Evolutionary conservation across 2,797 vertebrate species (phyloP).

Genomic region (Mus caroli): DNA sequence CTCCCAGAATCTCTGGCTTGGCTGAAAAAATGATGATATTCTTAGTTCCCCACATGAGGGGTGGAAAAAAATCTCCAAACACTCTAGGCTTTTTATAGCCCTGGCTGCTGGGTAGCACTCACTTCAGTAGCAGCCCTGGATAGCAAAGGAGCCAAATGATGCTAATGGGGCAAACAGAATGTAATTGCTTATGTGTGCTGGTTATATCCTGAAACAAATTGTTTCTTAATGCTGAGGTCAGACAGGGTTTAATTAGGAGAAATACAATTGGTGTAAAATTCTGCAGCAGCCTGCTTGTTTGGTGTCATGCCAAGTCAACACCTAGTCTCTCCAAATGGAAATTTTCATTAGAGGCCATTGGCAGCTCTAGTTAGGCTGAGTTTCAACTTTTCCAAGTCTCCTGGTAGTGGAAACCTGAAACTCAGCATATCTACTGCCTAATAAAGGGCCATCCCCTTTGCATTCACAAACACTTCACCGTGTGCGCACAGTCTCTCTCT

Average conservation of each 20-base stretch:
- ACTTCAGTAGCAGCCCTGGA: conserved; percentile 80
- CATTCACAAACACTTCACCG: conserved; percentile 78
- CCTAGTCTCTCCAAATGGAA: conserved; percentile 90
- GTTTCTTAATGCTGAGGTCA: conserved; percentile 97
- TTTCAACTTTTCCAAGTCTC: conserved; percentile 88
- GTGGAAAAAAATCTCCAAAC: conserved; percentile 67
- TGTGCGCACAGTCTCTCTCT: conserved; percentile 54
- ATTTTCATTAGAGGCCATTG: conserved; percentile 90
- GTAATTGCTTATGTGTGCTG: conserved; percentile 95
- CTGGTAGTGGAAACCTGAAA: conserved; percentile 87
- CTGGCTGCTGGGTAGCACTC: conserved; percentile 77
- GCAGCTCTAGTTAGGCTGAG: conserved; percentile 88
- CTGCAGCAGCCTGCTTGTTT: conserved; percentile 90
- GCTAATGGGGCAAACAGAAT: conserved; percentile 95
- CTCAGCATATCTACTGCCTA: conserved; percentile 85
- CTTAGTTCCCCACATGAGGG: conserved; percentile 80
- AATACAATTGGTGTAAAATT: conserved; percentile 93
- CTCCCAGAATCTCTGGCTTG: conserved; percentile 77
- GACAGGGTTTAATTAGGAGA: conserved; percentile 97
- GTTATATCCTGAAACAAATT: conserved; percentile 96
- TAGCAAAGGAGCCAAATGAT: conserved; percentile 91
- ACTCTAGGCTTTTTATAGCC: conserved; percentile 81
- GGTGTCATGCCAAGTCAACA: conserved; percentile 91
- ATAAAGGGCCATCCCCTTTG: conserved; percentile 83
- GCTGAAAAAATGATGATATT: conserved; percentile 78